Evolutionary conservation across 2,888 invertebrate genomes (phyloP).

Genomic region (Drosophila barbarae): DNA sequence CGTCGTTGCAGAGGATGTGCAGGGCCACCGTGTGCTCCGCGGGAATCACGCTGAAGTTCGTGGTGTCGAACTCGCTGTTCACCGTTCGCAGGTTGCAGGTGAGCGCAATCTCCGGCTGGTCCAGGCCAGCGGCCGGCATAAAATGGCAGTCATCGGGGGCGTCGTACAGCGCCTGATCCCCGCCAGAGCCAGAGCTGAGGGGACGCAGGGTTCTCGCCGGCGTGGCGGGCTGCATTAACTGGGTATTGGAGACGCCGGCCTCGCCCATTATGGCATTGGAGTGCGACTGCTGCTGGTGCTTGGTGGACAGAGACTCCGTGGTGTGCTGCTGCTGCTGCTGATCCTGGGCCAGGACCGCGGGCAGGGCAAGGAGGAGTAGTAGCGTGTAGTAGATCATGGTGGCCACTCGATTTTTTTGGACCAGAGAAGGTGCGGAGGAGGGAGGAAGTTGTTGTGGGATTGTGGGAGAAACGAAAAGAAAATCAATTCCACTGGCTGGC

Average conservation of each 20-base stretch:
- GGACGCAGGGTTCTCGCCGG: slow-evolving; percentile 59
- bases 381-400: slow-evolving; percentile 36
- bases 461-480: slow-evolving; percentile 51
- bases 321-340: slow-evolving; percentile 40
- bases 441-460: slow-evolving; percentile 12
- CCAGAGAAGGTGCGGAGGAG: slow-evolving; percentile 13
- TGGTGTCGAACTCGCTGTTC: slow-evolving; percentile 92
- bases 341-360: slow-evolving; percentile 25
- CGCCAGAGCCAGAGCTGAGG: slow-evolving; percentile 35
- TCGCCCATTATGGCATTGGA: slow-evolving; percentile 77
- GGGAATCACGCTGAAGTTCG: slow-evolving; percentile 92
- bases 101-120: slow-evolving; percentile 86
- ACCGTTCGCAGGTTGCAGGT: slow-evolving; percentile 90
- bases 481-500: slow-evolving; percentile 65
- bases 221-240: slow-evolving; percentile 62
- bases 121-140: slow-evolving; percentile 73
- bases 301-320: slow-evolving; percentile 44
- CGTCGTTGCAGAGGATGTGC: slow-evolving; percentile 89
- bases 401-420: slow-evolving; percentile 4
- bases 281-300: slow-evolving; percentile 65
- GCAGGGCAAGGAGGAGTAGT: slow-evolving; percentile 9
- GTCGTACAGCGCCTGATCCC: slow-evolving; percentile 82
- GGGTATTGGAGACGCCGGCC: slow-evolving; percentile 71
- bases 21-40: slow-evolving; percentile 90
- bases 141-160: slow-evolving; percentile 89